Percentiles rank a stretch among this genome's conserved stretches.
Conservation (phyloP, 1,140 invertebrate species). For the Drosophila nigromelanica region DNA sequence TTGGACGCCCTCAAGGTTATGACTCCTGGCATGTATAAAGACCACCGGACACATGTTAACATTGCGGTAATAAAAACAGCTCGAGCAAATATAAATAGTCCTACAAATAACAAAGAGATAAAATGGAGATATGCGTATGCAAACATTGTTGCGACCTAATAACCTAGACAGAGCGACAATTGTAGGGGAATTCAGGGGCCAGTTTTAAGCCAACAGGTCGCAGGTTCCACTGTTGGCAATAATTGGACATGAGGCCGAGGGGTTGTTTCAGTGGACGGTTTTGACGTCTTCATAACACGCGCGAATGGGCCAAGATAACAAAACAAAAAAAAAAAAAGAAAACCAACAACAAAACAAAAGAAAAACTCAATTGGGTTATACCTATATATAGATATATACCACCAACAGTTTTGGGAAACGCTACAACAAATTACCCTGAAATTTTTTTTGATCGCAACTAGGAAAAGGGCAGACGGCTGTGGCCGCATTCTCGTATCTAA, state of each 20-base stretch:
- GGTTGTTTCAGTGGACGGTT: slow-evolving; percentile 25
- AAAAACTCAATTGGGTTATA: not conserved
- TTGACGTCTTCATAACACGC: slow-evolving; percentile 82
- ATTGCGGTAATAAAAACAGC: slow-evolving; percentile 41
- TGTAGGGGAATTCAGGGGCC: slow-evolving; percentile 28
- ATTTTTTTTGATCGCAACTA: slow-evolving; percentile 48
- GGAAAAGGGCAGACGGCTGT: slow-evolving; percentile 14
- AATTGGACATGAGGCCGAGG: slow-evolving; percentile 11
- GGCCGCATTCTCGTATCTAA: slow-evolving; percentile 40
- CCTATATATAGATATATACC: slow-evolving; percentile 42
- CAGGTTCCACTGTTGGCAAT: slow-evolving; percentile 11
- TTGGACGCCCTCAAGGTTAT: slow-evolving; percentile 57
- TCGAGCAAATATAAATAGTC: slow-evolving; percentile 37
- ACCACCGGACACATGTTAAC: slow-evolving; percentile 61
- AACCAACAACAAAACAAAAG: slow-evolving; percentile 19
- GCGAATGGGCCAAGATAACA: slow-evolving; percentile 44
- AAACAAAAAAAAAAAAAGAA: slow-evolving; percentile 40
- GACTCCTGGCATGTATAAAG: slow-evolving; percentile 37
- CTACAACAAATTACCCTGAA: slow-evolving; percentile 77
- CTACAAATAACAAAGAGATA: slow-evolving; percentile 17
- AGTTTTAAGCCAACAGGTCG: too few species aligned
- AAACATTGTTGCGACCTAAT: slow-evolving; percentile 35
- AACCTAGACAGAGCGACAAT: slow-evolving; percentile 4
- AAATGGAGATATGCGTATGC: slow-evolving; percentile 26
- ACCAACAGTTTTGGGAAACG: slow-evolving; percentile 70